phyloP scores from a whole-genome alignment of 2,797 vertebrate genomes.

The Centropyge bicolor region DNA sequence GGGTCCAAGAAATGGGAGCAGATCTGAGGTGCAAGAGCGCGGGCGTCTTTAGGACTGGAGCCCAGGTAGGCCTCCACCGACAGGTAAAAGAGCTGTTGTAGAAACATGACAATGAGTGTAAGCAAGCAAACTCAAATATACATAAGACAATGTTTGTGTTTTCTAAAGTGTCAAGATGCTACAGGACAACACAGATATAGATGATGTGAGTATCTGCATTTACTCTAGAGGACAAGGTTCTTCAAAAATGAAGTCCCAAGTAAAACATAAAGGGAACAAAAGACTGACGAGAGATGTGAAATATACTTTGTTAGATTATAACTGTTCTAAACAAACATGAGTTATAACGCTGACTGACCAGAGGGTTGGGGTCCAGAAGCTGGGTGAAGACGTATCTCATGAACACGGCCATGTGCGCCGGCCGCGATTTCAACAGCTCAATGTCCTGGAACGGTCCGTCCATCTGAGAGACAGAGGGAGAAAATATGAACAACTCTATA shows the following conservation, averaged over 20 bases:
- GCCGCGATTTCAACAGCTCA: slow-evolving; percentile 89
- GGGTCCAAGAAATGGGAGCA: slow-evolving; percentile 93
- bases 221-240: neutral
- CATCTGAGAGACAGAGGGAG: slow-evolving; percentile 70
- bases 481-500: neutral
- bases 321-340: neutral
- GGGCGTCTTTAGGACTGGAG: slow-evolving; percentile 89
- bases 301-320: too few species aligned
- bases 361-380: slow-evolving; percentile 92
- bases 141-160: neutral
- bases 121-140: neutral
- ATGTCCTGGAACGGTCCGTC: slow-evolving; percentile 94
- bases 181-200: neutral
- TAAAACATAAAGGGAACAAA: neutral
- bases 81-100: slow-evolving; percentile 90
- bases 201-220: neutral
- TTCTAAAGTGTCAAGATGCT: neutral
- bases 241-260: neutral
- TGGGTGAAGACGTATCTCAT: slow-evolving; percentile 95
- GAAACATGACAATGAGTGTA: neutral
- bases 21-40: slow-evolving; percentile 90
- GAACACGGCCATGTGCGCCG: slow-evolving; percentile 93
- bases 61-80: slow-evolving; percentile 92
- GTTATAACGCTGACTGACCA: slow-evolving; percentile 81
- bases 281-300: neutral